Evolutionary conservation across 2,888 invertebrate genomes (phyloP).

Genomic region (Drosophila hawaiiensis): DNA sequence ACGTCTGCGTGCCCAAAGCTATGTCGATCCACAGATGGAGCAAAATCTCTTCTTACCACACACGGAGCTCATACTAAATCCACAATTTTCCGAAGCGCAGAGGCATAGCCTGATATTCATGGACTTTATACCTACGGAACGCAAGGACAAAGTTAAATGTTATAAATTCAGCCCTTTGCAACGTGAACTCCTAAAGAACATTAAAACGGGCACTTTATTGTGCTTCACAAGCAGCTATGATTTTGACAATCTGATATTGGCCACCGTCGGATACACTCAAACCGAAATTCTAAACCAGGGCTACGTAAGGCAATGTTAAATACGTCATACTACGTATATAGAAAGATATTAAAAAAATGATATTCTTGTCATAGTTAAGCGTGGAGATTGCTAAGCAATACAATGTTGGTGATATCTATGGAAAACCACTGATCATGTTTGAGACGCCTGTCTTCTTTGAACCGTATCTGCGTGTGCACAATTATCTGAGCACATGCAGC

Average conservation of each 20-base stretch:
- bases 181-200: slow-evolving; percentile 33
- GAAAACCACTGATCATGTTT: slow-evolving; percentile 88
- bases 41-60: slow-evolving; percentile 47
- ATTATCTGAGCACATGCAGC: slow-evolving; percentile 88
- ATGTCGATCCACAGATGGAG: slow-evolving; percentile 13
- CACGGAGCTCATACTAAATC: slow-evolving; percentile 76
- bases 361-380: slow-evolving; percentile 68
- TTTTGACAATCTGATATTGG: slow-evolving; percentile 90
- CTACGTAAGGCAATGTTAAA: slow-evolving; percentile 85
- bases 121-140: slow-evolving; percentile 54
- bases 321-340: no score
- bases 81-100: slow-evolving; percentile 65
- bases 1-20: slow-evolving; percentile 33
- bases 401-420: slow-evolving; percentile 81
- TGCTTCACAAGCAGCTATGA: slow-evolving; percentile 89
- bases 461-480: slow-evolving; percentile 91
- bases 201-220: slow-evolving; percentile 88
- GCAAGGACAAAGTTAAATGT: slow-evolving; percentile 10
- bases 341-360: not conserved
- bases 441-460: slow-evolving; percentile 93
- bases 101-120: slow-evolving; percentile 77
- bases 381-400: slow-evolving; percentile 82
- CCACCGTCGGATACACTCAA: slow-evolving; percentile 88
- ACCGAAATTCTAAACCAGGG: slow-evolving; percentile 86
- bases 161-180: not conserved